Evolutionary conservation across 2,888 invertebrate genomes (phyloP).

Genomic region (Orthosia gothica): DNA sequence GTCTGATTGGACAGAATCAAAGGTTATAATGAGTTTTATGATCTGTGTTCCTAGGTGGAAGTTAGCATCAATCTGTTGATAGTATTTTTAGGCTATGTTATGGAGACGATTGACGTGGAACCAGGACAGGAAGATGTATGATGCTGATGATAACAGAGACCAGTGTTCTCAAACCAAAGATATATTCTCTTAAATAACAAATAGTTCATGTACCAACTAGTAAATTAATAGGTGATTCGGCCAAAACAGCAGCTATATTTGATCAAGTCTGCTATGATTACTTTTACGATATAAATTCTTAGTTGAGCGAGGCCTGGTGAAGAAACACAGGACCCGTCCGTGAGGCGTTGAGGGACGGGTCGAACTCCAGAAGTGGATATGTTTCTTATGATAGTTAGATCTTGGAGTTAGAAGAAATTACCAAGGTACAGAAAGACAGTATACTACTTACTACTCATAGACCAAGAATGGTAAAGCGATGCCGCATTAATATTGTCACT

Average conservation of each 20-base stretch:
- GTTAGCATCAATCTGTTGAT: not conserved
- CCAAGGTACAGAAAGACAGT: not conserved
- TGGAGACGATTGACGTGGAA: no score
- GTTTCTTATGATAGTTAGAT: no score
- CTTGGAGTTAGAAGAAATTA: not conserved
- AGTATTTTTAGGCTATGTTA: not conserved
- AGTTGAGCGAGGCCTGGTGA: no score
- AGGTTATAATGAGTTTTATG: not conserved
- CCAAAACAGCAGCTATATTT: not conserved
- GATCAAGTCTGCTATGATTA: not conserved
- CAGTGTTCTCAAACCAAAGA: no score
- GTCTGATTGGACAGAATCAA: slow-evolving; percentile 20
- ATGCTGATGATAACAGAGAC: no score
- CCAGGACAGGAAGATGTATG: no score
- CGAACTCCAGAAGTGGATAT: no score
- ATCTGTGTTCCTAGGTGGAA: not conserved
- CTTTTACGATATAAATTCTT: not conserved
- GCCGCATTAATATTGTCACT: not conserved
- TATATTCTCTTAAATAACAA: no score
- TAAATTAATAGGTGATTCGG: not conserved
- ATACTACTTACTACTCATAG: not conserved
- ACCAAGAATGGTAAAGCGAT: slow-evolving; percentile 3
- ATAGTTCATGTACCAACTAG: not conserved
- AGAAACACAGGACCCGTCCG: no score
- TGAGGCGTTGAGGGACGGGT: no score